phyloP scores from a whole-genome alignment of 2,888 invertebrate species.

The Drosophila pegasa region DNA sequence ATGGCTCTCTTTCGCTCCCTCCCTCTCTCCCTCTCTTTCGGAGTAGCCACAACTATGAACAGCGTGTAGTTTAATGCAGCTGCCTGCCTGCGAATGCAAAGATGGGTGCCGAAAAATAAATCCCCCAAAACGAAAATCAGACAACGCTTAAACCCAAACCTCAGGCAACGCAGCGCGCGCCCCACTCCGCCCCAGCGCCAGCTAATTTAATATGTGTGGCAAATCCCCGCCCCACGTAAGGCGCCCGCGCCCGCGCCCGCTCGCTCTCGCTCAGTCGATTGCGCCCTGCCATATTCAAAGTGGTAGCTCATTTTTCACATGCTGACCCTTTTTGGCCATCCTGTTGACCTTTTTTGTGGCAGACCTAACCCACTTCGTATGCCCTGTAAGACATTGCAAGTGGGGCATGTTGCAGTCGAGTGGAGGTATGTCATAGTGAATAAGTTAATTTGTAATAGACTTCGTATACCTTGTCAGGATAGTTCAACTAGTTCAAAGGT shows the following conservation, averaged over 20 bases:
- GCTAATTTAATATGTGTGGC: conserved; percentile 66
- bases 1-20: conserved; percentile 4
- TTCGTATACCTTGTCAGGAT: too few relatives aligned
- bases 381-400: background rate
- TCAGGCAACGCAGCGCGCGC: background rate
- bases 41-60: conserved; percentile 42
- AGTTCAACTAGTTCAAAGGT: too few relatives aligned
- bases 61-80: conserved; percentile 30
- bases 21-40: conserved; percentile 6
- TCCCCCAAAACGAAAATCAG: conserved; percentile 38
- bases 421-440: too few relatives aligned
- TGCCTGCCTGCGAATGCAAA: conserved; percentile 34
- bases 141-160: conserved; percentile 37
- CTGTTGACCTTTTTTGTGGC: conserved; percentile 66
- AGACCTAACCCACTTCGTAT: background rate
- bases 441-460: too few relatives aligned
- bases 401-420: background rate
- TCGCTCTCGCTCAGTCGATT: conserved; percentile 17
- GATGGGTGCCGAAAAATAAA: conserved; percentile 39
- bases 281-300: conserved; percentile 53
- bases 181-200: conserved; percentile 18
- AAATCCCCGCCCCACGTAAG: conserved; percentile 2
- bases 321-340: conserved; percentile 55
- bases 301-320: conserved; percentile 69
- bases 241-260: too few relatives aligned